phyloP scores from a whole-genome alignment of 2,113 vertebrate genomes.

The Lycocorax pyrrhopterus region DNA sequence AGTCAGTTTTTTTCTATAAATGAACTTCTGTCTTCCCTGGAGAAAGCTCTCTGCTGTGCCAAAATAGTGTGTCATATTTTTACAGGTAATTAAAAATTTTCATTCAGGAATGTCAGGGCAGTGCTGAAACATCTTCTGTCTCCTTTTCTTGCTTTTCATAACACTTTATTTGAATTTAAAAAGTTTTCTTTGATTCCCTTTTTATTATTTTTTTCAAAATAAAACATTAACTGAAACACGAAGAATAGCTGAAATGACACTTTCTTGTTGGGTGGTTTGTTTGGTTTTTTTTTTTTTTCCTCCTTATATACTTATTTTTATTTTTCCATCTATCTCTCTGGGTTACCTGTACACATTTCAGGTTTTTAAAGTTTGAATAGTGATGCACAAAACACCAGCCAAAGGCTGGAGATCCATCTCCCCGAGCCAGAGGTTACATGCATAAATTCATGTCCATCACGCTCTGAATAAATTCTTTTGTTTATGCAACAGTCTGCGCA shows the following conservation, averaged over 20 bases:
- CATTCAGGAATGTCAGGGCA: not conserved
- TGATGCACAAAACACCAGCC: not conserved
- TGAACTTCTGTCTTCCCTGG: not conserved
- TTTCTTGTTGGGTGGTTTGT: not conserved
- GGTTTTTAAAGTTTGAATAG: not conserved
- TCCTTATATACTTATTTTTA: not conserved
- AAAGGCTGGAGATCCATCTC: not conserved
- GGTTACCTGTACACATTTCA: not conserved
- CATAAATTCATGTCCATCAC: conserved; percentile 52
- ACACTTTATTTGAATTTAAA: not conserved
- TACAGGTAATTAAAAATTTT: not conserved
- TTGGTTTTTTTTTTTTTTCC: too few species aligned
- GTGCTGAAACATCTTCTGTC: not conserved
- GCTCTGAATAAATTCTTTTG: conserved; percentile 57
- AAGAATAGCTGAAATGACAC: not conserved
- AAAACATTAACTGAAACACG: not conserved
- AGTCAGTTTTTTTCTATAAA: not conserved
- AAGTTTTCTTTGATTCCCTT: not conserved
- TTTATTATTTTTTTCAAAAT: not conserved
- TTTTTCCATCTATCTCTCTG: not conserved
- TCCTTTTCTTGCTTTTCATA: not conserved
- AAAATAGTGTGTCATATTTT: not conserved
- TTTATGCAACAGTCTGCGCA: conserved; percentile 49
- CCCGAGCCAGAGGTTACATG: conserved; percentile 45
- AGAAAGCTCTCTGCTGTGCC: not conserved